A percentile compares a stretch with the other conserved stretches of the same genome.
phyloP scores from a whole-genome alignment of 2,888 invertebrate genomes.

The Papilio elwesi region DNA sequence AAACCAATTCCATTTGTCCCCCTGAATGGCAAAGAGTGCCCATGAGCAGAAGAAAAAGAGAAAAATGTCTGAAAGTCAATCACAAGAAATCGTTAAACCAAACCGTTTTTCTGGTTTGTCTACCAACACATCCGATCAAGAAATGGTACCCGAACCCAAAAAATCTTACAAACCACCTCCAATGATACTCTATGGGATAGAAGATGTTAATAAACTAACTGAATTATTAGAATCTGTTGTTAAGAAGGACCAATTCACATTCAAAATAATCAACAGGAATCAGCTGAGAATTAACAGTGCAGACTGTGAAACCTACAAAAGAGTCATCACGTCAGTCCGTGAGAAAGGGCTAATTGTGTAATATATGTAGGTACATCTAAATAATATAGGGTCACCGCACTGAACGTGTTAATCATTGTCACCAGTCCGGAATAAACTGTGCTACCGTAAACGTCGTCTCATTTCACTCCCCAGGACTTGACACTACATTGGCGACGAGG shows the following conservation, averaged over 20 bases:
- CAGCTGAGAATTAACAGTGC: conserved; percentile 37
- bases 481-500: too few species aligned
- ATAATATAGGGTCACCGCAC: too few species aligned
- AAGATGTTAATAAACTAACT: too few species aligned
- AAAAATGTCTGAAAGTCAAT: conserved; percentile 2
- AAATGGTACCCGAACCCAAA: too few species aligned
- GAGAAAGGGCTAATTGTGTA: conserved; percentile 40
- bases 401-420: too few species aligned
- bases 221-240: too few species aligned
- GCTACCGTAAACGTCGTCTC: too few species aligned
- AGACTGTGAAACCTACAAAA: conserved; percentile 39
- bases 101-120: conserved; percentile 2
- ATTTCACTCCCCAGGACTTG: too few species aligned
- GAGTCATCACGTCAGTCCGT: conserved; percentile 37
- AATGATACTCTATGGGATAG: too few species aligned
- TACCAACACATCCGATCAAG: background rate
- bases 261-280: conserved; percentile 39
- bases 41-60: conserved; percentile 3
- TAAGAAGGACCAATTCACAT: conserved; percentile 13
- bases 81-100: background rate
- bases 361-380: too few species aligned
- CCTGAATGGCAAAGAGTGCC: conserved; percentile 30
- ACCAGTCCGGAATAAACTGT: too few species aligned
- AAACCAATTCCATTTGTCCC: conserved; percentile 9
- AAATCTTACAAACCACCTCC: too few species aligned